Evolutionary conservation across 1,140 invertebrate species (phyloP).

Genomic region (Drosophila ambigua): DNA sequence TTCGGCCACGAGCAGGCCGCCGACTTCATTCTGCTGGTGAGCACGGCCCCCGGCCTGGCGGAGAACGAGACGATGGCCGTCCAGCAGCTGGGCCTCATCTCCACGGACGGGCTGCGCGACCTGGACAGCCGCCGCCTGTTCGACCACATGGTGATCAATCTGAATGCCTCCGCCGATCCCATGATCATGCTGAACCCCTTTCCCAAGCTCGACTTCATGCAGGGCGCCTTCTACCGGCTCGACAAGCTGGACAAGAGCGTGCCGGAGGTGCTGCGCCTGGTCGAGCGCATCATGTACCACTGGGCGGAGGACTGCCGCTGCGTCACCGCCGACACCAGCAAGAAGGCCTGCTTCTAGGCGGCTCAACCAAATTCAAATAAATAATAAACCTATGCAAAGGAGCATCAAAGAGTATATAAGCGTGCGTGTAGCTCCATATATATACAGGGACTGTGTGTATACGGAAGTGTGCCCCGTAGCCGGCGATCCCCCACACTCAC

Average conservation of each 20-base stretch:
- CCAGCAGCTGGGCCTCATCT: conserved; percentile 39
- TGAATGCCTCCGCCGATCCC: conserved; percentile 30
- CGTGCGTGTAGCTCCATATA: too few relatives aligned
- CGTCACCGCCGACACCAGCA: too few relatives aligned
- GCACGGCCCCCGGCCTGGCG: conserved; percentile 62
- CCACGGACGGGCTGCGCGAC: conserved; percentile 78
- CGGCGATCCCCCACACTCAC: too few relatives aligned
- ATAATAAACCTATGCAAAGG: too few relatives aligned
- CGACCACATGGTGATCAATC: conserved; percentile 54
- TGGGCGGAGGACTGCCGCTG: conserved; percentile 12
- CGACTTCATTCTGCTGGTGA: conserved; percentile 84
- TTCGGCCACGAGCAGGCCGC: conserved; percentile 84
- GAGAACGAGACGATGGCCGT: conserved; percentile 4
- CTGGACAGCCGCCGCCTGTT: conserved; percentile 49
- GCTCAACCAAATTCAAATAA: too few relatives aligned
- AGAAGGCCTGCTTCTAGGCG: too few relatives aligned
- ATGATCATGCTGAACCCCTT: conserved; percentile 37
- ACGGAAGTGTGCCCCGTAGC: too few relatives aligned
- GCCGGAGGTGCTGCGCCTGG: conserved; percentile 23
- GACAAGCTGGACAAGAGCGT: conserved; percentile 26
- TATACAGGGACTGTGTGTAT: too few relatives aligned
- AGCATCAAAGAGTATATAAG: too few relatives aligned
- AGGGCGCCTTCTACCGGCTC: conserved; percentile 78
- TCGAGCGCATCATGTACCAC: conserved; percentile 31
- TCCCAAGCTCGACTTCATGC: conserved; percentile 54